These are phyloP conservation scores for Nesidiocoris tenuis DNA, from an alignment of 2,888 invertebrate genomes.

Conservation along the genomic window DNA sequence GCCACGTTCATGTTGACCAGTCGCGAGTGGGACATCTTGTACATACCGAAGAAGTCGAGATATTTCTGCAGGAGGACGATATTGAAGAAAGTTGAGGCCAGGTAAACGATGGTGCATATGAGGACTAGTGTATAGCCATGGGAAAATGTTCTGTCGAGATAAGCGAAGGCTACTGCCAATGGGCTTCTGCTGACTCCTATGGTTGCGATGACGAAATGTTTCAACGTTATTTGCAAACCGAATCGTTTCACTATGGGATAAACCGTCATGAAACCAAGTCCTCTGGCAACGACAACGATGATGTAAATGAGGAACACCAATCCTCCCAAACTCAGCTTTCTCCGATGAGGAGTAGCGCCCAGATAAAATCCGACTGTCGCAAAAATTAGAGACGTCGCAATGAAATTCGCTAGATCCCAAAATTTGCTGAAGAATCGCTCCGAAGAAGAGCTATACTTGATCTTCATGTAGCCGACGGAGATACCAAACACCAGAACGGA, in stretches of 20 bases:
- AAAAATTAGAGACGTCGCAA: background rate
- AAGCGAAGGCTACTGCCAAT: conserved; percentile 1
- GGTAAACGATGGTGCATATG: conserved; percentile 4
- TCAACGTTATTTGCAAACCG: conserved; percentile 23
- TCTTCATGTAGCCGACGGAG: conserved; percentile 7
- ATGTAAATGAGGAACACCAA: conserved; percentile 21
- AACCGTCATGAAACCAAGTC: conserved; percentile 8
- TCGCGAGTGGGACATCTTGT: conserved; percentile 33
- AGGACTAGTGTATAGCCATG: conserved; percentile 21
- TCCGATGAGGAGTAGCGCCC: conserved; percentile 17
- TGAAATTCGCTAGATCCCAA: conserved; percentile 5
- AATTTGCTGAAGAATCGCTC: conserved; percentile 28
- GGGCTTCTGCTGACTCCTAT: conserved; percentile 27
- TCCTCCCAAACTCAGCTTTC: conserved; percentile 14
- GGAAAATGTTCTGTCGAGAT: background rate
- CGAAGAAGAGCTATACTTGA: conserved; percentile 28
- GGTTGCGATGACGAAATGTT: conserved; percentile 28
- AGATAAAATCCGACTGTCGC: conserved; percentile 15
- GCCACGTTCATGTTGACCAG: conserved; percentile 40
- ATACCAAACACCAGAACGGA: conserved; percentile 25
- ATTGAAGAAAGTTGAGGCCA: conserved; percentile 33
- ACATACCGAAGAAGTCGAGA: conserved; percentile 30
- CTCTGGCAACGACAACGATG: conserved; percentile 4
- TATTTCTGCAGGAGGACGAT: conserved; percentile 31
- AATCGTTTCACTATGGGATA: conserved; percentile 19